Conservation (phyloP, 1,140 invertebrate species). For the Palaemon carinicauda region DNA sequence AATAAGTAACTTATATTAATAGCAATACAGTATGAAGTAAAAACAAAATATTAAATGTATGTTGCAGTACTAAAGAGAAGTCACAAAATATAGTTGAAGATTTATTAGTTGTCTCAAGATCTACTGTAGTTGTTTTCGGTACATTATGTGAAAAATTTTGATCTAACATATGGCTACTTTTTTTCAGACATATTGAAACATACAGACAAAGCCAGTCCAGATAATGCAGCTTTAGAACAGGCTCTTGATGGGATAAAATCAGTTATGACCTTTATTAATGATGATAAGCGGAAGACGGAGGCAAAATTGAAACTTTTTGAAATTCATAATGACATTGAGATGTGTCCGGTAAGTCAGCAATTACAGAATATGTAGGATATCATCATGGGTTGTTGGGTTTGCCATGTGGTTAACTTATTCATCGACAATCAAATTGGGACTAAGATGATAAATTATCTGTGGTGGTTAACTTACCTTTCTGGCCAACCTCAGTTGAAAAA, state of each 20-base stretch:
- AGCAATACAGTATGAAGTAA: too few relatives aligned
- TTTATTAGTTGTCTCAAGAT: too few relatives aligned
- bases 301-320: slow-evolving; percentile 95
- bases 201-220: slow-evolving; percentile 84
- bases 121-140: not conserved
- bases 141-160: not conserved
- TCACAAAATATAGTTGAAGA: too few relatives aligned
- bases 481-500: too few relatives aligned
- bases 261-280: slow-evolving; percentile 96
- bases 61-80: too few relatives aligned
- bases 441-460: too few relatives aligned
- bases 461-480: too few relatives aligned
- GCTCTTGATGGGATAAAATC: slow-evolving; percentile 88
- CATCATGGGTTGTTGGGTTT: too few relatives aligned
- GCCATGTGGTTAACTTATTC: not conserved
- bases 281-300: slow-evolving; percentile 95
- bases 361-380: not conserved
- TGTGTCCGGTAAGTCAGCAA: slow-evolving; percentile 80
- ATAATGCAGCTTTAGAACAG: slow-evolving; percentile 83
- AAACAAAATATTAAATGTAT: too few relatives aligned
- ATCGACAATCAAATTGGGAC: too few relatives aligned
- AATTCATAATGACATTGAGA: slow-evolving; percentile 97
- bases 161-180: slow-evolving; percentile 23
- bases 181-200: slow-evolving; percentile 89
- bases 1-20: too few relatives aligned